Evolutionary conservation across 2,113 vertebrate species (phyloP).

Genomic region (Zeus faber): DNA sequence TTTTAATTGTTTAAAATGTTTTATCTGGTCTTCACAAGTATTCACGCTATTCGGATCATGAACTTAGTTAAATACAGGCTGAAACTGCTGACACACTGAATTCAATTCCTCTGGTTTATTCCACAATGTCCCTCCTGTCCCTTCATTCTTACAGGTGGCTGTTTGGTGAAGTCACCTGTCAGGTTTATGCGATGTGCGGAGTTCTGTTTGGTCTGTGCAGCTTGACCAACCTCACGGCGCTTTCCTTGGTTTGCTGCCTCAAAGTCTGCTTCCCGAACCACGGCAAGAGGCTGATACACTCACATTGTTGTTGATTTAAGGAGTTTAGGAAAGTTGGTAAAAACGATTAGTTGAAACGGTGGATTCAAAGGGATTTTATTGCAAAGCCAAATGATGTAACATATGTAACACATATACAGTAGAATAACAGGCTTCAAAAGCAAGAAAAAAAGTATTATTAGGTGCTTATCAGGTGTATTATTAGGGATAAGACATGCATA

Average conservation of each 20-base stretch:
- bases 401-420: too few species aligned
- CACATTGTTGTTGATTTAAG: too few species aligned
- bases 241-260: slow-evolving; percentile 85
- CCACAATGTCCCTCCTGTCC: not conserved
- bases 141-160: slow-evolving; percentile 76
- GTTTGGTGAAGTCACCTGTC: slow-evolving; percentile 75
- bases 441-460: too few species aligned
- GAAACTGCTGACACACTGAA: not conserved
- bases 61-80: not conserved
- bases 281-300: slow-evolving; percentile 62
- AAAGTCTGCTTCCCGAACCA: slow-evolving; percentile 82
- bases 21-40: too few species aligned
- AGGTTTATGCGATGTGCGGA: slow-evolving; percentile 80
- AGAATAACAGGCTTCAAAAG: too few species aligned
- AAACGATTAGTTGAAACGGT: too few species aligned
- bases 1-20: too few species aligned
- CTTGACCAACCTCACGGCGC: slow-evolving; percentile 80
- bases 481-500: too few species aligned
- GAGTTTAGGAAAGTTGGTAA: too few species aligned
- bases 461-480: too few species aligned
- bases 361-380: too few species aligned
- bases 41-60: not conserved
- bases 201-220: slow-evolving; percentile 84
- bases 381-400: too few species aligned
- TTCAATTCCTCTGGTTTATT: not conserved